phyloP scores from a whole-genome alignment of 2,113 vertebrate species.

The Phoxinus phoxinus region DNA sequence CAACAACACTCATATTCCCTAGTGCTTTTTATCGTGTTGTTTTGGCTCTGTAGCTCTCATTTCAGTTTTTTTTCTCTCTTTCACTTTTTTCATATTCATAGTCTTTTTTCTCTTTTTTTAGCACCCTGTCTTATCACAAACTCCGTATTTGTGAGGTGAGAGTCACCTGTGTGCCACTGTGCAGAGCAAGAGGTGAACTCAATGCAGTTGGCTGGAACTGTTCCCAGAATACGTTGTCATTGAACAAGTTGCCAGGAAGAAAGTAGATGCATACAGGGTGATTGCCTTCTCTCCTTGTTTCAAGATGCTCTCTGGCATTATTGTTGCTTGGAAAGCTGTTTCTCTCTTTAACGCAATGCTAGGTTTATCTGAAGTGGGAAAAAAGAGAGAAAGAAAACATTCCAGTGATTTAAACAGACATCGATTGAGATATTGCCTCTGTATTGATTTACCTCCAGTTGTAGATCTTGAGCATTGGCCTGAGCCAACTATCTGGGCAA shows the following conservation, averaged over 20 bases:
- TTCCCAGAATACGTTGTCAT: slow-evolving; percentile 51
- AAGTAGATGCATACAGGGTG: slow-evolving; percentile 39
- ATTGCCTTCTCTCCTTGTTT: slow-evolving; percentile 42
- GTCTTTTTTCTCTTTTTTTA: neutral
- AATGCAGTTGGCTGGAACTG: slow-evolving; percentile 41
- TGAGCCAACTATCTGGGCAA: slow-evolving; percentile 10
- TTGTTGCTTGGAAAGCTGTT: slow-evolving; percentile 7
- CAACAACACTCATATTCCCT: slow-evolving; percentile 39
- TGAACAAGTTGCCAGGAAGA: slow-evolving; percentile 44
- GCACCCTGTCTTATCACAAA: neutral
- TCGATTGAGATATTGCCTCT: slow-evolving; percentile 24
- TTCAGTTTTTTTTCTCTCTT: neutral
- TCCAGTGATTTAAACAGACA: slow-evolving; percentile 22
- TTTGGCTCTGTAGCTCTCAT: slow-evolving; percentile 10
- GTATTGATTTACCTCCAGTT: slow-evolving; percentile 15
- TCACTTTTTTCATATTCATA: slow-evolving; percentile 28
- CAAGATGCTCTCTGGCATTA: slow-evolving; percentile 34
- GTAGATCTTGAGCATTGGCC: slow-evolving; percentile 24
- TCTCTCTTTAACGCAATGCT: neutral
- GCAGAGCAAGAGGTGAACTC: neutral
- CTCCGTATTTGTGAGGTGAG: slow-evolving; percentile 25
- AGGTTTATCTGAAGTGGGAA: neutral
- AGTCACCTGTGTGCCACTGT: slow-evolving; percentile 32
- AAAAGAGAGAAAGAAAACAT: neutral
- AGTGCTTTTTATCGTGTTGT: slow-evolving; percentile 42